These are phyloP conservation scores for Xanthorhoe designata DNA, from an alignment of 2,888 invertebrate species.

Conservation along the genomic window DNA sequence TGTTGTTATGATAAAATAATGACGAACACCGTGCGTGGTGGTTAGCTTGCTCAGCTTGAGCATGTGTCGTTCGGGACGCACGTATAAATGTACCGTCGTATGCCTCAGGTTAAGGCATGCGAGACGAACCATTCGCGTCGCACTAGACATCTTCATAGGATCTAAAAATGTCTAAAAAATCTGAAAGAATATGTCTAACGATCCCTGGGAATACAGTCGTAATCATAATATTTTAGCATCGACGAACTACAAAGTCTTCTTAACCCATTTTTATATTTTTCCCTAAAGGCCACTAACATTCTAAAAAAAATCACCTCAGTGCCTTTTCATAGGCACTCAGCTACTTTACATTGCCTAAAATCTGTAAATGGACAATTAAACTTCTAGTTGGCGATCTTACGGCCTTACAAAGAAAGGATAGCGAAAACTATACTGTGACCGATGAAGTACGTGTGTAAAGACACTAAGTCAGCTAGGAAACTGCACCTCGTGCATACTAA, in stretches of 20 bases:
- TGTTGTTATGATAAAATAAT: too few relatives aligned
- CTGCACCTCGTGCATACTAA: slow-evolving; percentile 60
- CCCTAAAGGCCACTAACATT: slow-evolving; percentile 6
- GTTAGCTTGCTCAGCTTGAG: too few relatives aligned
- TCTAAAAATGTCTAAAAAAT: too few relatives aligned
- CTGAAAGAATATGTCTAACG: background rate
- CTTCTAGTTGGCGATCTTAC: background rate
- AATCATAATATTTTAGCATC: background rate
- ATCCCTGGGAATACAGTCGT: too few relatives aligned
- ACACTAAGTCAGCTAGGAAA: slow-evolving; percentile 44
- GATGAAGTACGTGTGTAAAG: background rate
- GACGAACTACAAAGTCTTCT: background rate
- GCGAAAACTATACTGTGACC: background rate
- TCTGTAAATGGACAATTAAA: background rate
- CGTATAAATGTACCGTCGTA: too few relatives aligned
- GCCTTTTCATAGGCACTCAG: slow-evolving; percentile 5
- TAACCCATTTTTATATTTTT: background rate
- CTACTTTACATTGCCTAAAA: background rate
- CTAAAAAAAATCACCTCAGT: slow-evolving; percentile 36
- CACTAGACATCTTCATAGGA: too few relatives aligned
- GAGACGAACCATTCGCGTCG: too few relatives aligned
- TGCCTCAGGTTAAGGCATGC: too few relatives aligned
- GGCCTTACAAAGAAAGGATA: background rate
- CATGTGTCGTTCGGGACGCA: too few relatives aligned
- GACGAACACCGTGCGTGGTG: too few relatives aligned